Conservation (phyloP, 2,113 vertebrate genomes). For the Caranx melampygus region DNA sequence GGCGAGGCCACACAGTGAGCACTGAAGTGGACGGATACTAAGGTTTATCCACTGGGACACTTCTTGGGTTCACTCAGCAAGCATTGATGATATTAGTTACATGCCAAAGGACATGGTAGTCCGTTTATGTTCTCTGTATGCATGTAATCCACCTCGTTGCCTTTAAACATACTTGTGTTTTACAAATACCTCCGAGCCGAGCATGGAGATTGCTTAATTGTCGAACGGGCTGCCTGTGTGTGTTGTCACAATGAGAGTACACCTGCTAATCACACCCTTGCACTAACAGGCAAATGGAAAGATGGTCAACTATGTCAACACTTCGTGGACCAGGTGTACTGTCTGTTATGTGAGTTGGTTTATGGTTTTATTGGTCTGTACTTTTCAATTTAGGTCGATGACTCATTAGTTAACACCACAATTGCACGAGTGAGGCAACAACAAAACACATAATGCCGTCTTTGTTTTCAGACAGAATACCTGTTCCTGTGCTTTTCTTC, state of each 20-base stretch:
- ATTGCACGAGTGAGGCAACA: constrained; percentile 17
- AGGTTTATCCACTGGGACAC: constrained; percentile 42
- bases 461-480: constrained; percentile 61
- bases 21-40: constrained; percentile 41
- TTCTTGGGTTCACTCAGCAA: constrained; percentile 65
- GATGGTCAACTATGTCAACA: not conserved
- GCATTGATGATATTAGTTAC: constrained; percentile 65
- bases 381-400: constrained; percentile 41
- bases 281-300: not conserved
- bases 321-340: constrained; percentile 2
- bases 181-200: constrained; percentile 39
- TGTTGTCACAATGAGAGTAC: not conserved
- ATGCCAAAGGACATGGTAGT: constrained; percentile 59
- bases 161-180: constrained; percentile 32
- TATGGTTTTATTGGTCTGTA: constrained; percentile 30
- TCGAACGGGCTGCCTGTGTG: not conserved
- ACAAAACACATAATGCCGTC: constrained; percentile 53
- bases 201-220: not conserved
- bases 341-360: not conserved
- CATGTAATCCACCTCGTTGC: constrained; percentile 22
- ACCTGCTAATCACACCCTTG: constrained; percentile 34
- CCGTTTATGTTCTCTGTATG: constrained; percentile 32
- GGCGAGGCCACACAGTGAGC: constrained; percentile 27
- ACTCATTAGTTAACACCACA: constrained; percentile 51
- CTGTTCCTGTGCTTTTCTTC: constrained; percentile 58